Evolutionary conservation across 2,113 vertebrate genomes (phyloP).

Genomic region (Emberiza fucata): DNA sequence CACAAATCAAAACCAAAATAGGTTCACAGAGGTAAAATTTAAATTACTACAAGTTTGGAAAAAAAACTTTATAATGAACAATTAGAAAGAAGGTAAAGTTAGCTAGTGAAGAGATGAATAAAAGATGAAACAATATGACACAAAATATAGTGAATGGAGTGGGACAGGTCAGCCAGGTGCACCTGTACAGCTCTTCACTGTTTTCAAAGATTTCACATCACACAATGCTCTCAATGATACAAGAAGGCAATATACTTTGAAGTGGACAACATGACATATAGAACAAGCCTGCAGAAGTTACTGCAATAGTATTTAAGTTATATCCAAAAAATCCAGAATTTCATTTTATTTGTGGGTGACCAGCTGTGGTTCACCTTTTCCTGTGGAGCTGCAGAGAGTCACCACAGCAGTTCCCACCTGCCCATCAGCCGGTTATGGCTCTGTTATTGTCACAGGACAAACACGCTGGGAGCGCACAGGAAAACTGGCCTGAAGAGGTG

Average conservation of each 20-base stretch:
- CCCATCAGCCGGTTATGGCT: not conserved
- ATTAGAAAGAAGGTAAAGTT: not conserved
- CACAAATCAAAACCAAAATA: not conserved
- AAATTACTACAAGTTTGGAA: not conserved
- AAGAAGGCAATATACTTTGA: not conserved
- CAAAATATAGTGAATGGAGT: not conserved
- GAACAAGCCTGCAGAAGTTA: not conserved
- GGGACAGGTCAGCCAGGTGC: not conserved
- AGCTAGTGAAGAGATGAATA: not conserved
- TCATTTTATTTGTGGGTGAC: not conserved
- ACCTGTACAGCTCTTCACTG: not conserved
- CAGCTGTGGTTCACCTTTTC: not conserved
- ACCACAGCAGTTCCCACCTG: not conserved
- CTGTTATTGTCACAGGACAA: fast-evolving
- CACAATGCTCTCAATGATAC: not conserved
- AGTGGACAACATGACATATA: not conserved
- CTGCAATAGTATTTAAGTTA: not conserved
- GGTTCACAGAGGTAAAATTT: not conserved
- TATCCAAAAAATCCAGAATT: not conserved
- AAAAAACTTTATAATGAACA: not conserved
- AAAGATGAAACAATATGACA: not conserved
- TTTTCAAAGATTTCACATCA: not conserved
- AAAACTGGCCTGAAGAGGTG: not conserved
- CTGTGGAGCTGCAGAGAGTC: not conserved
- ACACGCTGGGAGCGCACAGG: fast-evolving